Conservation (phyloP, 2,888 invertebrate genomes). For the Noctua comes region DNA sequence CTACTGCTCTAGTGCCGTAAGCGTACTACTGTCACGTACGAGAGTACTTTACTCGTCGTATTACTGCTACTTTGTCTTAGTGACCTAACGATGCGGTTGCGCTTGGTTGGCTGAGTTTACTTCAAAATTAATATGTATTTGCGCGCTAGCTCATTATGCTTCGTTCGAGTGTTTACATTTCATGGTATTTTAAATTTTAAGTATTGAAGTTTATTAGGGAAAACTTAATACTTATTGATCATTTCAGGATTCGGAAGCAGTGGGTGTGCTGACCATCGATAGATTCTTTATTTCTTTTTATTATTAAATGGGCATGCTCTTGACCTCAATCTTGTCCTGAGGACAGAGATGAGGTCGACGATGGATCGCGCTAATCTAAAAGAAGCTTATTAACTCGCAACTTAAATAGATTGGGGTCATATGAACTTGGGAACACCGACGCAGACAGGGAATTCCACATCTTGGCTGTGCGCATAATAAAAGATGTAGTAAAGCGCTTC, state of each 20-base stretch:
- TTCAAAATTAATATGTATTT: not conserved
- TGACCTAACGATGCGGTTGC: not conserved
- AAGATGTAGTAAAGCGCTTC: no score
- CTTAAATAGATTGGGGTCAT: no score
- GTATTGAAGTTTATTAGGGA: not conserved
- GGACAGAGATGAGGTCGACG: no score
- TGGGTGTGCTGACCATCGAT: not conserved
- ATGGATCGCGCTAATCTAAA: no score
- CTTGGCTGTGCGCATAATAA: no score
- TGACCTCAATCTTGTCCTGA: no score
- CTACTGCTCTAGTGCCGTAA: not conserved
- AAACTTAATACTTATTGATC: not conserved
- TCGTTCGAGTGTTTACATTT: not conserved
- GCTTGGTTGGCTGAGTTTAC: not conserved
- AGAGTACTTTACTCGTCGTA: conserved; percentile 22
- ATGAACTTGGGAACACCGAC: no score
- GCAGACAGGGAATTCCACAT: no score
- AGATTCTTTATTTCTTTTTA: no score
- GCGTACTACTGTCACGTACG: conserved; percentile 17
- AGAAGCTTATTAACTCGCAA: no score
- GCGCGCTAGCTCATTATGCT: not conserved
- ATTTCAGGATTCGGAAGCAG: not conserved
- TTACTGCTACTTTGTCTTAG: conserved; percentile 19
- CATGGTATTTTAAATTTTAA: not conserved
- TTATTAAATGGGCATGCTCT: no score